Percentiles rank a stretch among this genome's conserved stretches.
phyloP scores from a whole-genome alignment of 2,888 invertebrate genomes.

The Pteria penguin region DNA sequence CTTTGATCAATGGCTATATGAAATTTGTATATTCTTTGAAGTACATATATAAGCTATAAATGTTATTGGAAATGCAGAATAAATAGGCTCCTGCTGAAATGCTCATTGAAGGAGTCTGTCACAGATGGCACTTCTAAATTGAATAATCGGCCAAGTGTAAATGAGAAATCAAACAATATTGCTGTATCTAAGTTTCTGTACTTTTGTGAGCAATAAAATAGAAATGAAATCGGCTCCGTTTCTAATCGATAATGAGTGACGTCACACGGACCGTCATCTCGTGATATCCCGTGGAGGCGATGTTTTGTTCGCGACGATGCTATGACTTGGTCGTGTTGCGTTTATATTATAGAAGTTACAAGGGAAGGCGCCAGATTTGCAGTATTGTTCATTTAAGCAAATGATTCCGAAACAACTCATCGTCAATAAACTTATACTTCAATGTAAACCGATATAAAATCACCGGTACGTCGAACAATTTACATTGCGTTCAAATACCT shows the following conservation, averaged over 20 bases:
- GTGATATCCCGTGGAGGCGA: conserved; percentile 28
- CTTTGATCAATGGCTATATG: conserved; percentile 19
- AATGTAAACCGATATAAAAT: neutral
- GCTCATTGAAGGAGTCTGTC: conserved; percentile 14
- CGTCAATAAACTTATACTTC: neutral
- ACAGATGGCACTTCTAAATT: conserved; percentile 43
- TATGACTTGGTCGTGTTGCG: conserved; percentile 1
- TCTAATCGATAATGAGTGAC: conserved; percentile 17
- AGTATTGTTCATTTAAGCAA: neutral
- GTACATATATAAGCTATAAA: conserved; percentile 33
- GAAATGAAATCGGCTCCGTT: conserved; percentile 26
- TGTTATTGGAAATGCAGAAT: neutral
- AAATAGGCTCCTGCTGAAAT: neutral
- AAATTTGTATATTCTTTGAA: conserved; percentile 4
- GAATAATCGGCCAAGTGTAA: conserved; percentile 32
- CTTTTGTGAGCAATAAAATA: conserved; percentile 44
- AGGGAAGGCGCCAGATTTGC: neutral
- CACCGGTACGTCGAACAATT: neutral
- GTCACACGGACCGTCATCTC: conserved; percentile 27
- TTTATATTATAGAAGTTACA: neutral
- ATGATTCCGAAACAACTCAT: neutral
- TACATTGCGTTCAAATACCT: too few relatives aligned
- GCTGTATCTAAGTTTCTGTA: conserved; percentile 29
- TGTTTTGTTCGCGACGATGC: conserved; percentile 30
- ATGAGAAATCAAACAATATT: conserved; percentile 25